Base-by-base conservation (phyloP, 1,140 invertebrate genomes). In the Trachymyrmex septentrionalis region DNA sequence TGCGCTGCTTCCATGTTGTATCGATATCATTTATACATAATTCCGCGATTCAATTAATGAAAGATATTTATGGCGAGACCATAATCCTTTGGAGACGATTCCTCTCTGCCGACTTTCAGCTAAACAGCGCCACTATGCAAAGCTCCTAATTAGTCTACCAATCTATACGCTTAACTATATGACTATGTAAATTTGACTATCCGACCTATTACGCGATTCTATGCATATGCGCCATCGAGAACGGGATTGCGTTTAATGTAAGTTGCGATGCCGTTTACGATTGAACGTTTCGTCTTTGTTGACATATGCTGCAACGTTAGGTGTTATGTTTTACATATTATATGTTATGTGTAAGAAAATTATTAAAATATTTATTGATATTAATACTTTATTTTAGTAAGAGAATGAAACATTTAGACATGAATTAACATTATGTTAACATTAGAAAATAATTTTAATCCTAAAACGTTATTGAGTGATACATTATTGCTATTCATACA, bases 81-180 rank as follows among this genome's bases (percentile, higher is more conserved):
- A 9, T 77, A 69, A 77, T 77, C 73, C 57, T 77, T 77, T 27
- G 57, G 57, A 77, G 73, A 77, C 73, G 57, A 77, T 77, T 77
- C 57, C 73, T 61, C 57, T 77, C 34, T 24, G 34, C 21, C 34
- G 21, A 77, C 73, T 77, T 77, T 77, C 24, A 61, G 57, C 57
- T 77, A 48, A 77, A 77, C 73, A 61, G 21, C 72, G 34, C 34
- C 73, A 34, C 57, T 61, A 77, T 77, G 73, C 73, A 77, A 77
- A 77, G 57, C 73, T 77, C 57, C 73, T 77, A 77, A 77, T 77
- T 77, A 59, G 57, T 61, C 73, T 77, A 77, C 73, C 73, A 77
- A 77, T 61, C 55, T 63, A 61, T 63, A 38, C 57, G 73, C 57
- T 77, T 77, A 76, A 76, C 73, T 63, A 63, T 77, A 77, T 63